Base-by-base conservation (phyloP, 1,140 invertebrate species). In the Cydia amplana region DNA sequence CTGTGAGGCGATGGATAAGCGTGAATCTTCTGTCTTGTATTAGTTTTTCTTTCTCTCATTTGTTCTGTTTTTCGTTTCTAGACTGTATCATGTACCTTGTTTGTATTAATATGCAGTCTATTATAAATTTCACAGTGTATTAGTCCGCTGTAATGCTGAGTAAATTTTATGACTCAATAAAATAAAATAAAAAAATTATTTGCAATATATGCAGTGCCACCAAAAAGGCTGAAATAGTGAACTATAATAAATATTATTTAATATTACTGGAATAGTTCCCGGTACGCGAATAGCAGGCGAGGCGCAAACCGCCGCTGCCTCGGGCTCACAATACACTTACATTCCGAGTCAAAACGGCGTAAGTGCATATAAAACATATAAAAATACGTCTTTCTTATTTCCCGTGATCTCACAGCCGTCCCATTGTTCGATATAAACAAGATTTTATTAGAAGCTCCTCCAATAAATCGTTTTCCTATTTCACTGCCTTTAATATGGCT, bases 361-460 rank as follows among this genome's bases (percentile, higher is more conserved):
- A 60, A 12, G 55, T 60, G 12, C 16, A 1, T 23, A 60, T 23
- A 12, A 23, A 55, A 23, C 18, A 23, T 60, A 60, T 23, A 7
- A 12, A 60, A 10, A 23, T 23, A 32, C 14, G 12, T 5, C 5
- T 67, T 32, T 67, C 18, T 32, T n/a, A 36, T 32, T 67, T 12
- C 16, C 9, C 16, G 4, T 10, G 16, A 28, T 23, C 16, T 16
- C 32, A 18, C 5, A 36, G 65, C 65, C 65, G 65, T 36, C 65
- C 83, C 80, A 82, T 84, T 86, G 85, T 85, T 82, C 79, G 79
- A 78, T 81, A 82, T 80, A 83, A 83, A 83, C 81, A 80, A 81
- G 80, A 84, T 84, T 84, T 83, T 86, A 86, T 85, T 83, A 84
- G 77, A 84, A 81, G 83, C 78, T 77, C 75, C 75, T 75, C 80